Base-by-base conservation (phyloP, 2,888 invertebrate genomes). In the Drosophila atripex region DNA sequence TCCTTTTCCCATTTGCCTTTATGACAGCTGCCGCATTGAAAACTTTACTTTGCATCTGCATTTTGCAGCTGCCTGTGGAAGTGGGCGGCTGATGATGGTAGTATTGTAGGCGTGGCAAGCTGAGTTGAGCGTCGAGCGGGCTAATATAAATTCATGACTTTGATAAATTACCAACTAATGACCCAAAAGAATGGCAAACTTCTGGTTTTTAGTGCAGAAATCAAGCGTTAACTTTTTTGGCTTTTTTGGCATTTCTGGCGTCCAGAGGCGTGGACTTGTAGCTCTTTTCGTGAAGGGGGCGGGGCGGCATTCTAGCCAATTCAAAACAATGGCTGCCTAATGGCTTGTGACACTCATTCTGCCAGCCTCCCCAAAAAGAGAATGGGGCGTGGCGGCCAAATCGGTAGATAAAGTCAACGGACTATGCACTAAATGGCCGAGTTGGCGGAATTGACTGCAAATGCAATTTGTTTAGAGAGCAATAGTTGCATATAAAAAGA, bases 91-190 rank as follows among this genome's bases (percentile, higher is more conserved):
- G 30, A 12, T 3, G 14, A 8, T 18, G 32, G n/a, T 6, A n/a
- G n/a, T 5, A 11, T 1, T 18, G 5, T 16, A n/a, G 53, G 53
- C 54, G 54, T 54, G 54, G 45, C 14, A 23, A 4, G 21, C 12
- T 6, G 18, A 35, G 30, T n/a, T n/a, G 6, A 7, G 46, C 25
- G 30, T 7, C 16, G 9, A 7, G 39, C n/a, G 32, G 54, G 54
- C 16, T 58, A 71, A 76, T 79, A 71, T 75, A 74, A 70, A 80
- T 86, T 83, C 80, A 79, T 79, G 88, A 87, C 87, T 86, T 88
- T 87, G 86, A 87, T 86, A 88, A 85, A 87, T 85, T 83, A 77
- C 73, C 73, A 77, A 77, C 83, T 88, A 87, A 86, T 87, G 88
- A 80, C 71, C 79, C 58, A 75, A 79, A 77, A 78, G 73, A 85